These are phyloP conservation scores for Mesitornis unicolor DNA, from an alignment of 2,113 vertebrate genomes.

Conservation along the genomic window DNA sequence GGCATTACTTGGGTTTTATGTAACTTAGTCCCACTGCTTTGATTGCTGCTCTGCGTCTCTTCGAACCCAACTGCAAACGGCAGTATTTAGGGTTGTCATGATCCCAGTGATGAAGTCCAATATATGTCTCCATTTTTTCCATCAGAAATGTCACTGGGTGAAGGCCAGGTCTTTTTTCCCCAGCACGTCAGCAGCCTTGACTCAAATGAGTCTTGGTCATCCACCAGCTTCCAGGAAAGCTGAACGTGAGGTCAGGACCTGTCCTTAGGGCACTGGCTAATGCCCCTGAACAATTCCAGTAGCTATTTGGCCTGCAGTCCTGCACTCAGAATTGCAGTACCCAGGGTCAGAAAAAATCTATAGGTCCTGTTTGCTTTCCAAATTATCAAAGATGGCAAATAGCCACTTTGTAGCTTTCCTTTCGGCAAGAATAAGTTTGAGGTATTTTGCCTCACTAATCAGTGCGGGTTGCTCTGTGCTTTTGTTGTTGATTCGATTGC, in stretches of 20 bases:
- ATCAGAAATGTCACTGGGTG: background rate
- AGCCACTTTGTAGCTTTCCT: background rate
- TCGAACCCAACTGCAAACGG: background rate
- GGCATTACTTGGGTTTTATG: background rate
- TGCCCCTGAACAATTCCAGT: background rate
- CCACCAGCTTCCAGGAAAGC: background rate
- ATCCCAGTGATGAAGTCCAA: background rate
- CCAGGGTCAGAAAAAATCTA: background rate
- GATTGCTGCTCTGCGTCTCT: background rate
- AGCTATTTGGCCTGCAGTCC: background rate
- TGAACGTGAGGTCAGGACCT: background rate
- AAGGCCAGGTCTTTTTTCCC: background rate
- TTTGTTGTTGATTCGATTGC: conserved; percentile 62
- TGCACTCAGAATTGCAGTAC: background rate
- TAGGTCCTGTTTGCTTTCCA: conserved; percentile 12
- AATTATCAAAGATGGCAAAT: background rate
- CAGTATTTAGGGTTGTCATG: background rate
- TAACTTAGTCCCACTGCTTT: background rate
- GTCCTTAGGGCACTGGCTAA: background rate
- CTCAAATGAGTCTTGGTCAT: background rate
- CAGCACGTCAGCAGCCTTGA: background rate
- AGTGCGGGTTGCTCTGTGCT: conserved; percentile 40
- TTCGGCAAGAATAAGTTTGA: conserved; percentile 14
- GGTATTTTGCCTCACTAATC: conserved; percentile 31
- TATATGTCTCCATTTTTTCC: background rate